Evolutionary conservation across 2,888 invertebrate genomes (phyloP).

Genomic region (Acronicta aceris): DNA sequence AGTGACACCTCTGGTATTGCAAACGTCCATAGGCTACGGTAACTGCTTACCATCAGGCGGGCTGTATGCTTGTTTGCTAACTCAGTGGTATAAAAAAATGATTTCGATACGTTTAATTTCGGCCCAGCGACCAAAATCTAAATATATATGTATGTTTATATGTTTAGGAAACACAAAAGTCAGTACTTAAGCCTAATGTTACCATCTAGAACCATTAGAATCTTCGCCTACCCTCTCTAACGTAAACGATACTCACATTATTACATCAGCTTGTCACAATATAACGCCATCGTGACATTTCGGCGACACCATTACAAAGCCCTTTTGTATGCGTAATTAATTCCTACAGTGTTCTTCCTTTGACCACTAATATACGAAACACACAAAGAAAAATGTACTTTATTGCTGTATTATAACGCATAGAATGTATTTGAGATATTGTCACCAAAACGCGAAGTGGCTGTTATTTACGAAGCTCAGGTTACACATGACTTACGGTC

Average conservation of each 20-base stretch:
- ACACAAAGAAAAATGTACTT: constrained; percentile 54
- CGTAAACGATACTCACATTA: constrained; percentile 31
- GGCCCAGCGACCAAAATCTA: too few relatives aligned
- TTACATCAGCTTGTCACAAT: constrained; percentile 50
- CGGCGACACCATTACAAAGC: constrained; percentile 61
- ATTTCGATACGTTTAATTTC: too few relatives aligned
- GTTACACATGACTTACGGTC: constrained; percentile 71
- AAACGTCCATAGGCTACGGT: too few relatives aligned
- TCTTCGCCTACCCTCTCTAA: background rate
- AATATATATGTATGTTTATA: too few relatives aligned
- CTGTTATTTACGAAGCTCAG: constrained; percentile 67
- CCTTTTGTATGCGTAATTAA: constrained; percentile 79
- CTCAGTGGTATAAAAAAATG: too few relatives aligned
- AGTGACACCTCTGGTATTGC: too few relatives aligned
- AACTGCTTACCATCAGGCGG: too few relatives aligned
- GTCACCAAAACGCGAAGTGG: constrained; percentile 46
- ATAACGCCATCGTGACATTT: constrained; percentile 62
- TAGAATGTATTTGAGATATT: constrained; percentile 25
- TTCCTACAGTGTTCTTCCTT: constrained; percentile 67
- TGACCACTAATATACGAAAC: constrained; percentile 58
- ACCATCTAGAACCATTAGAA: background rate
- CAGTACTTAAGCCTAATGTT: too few relatives aligned
- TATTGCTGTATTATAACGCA: constrained; percentile 50
- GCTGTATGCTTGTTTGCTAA: too few relatives aligned
- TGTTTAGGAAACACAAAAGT: too few relatives aligned